phyloP scores from a whole-genome alignment of 2,888 invertebrate species.

The Mesopsocus fuscifrons region DNA sequence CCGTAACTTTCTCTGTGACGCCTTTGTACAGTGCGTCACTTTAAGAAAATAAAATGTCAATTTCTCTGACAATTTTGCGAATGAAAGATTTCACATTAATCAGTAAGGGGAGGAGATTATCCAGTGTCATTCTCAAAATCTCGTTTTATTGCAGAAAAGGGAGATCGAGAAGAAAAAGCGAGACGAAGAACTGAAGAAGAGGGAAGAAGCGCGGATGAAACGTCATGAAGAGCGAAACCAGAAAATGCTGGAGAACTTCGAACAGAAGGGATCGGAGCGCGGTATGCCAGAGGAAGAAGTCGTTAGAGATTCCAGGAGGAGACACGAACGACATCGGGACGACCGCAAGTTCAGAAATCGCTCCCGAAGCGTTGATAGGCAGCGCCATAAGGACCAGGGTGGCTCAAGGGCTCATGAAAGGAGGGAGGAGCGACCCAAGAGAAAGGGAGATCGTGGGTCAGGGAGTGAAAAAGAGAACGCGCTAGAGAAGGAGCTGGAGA shows the following conservation, averaged over 20 bases:
- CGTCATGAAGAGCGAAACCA: conserved; percentile 31
- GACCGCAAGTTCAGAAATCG: neutral
- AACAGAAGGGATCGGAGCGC: conserved; percentile 11
- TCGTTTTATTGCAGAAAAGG: conserved; percentile 28
- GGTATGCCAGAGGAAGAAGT: conserved; percentile 9
- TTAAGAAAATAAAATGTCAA: too few relatives aligned
- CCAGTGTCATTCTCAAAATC: too few relatives aligned
- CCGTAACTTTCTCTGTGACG: too few relatives aligned
- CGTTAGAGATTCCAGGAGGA: conserved; percentile 7
- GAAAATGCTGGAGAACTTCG: conserved; percentile 13
- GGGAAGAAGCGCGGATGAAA: conserved; percentile 33
- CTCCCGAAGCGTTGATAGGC: neutral
- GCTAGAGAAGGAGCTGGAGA: conserved; percentile 29
- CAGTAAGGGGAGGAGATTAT: too few relatives aligned
- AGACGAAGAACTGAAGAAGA: conserved; percentile 34
- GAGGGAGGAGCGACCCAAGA: conserved; percentile 7
- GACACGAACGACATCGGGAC: conserved; percentile 2
- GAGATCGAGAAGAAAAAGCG: conserved; percentile 44
- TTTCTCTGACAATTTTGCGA: too few relatives aligned
- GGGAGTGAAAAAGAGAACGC: conserved; percentile 6
- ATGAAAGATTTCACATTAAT: too few relatives aligned
- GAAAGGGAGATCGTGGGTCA: conserved; percentile 9
- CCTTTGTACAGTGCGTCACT: too few relatives aligned
- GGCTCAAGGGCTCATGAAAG: neutral
- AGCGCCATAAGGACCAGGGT: neutral